A percentile compares a stretch with the other conserved stretches of the same genome.
Evolutionary conservation across 2,797 vertebrate species (phyloP).

Genomic region (Nannoperca australis): DNA sequence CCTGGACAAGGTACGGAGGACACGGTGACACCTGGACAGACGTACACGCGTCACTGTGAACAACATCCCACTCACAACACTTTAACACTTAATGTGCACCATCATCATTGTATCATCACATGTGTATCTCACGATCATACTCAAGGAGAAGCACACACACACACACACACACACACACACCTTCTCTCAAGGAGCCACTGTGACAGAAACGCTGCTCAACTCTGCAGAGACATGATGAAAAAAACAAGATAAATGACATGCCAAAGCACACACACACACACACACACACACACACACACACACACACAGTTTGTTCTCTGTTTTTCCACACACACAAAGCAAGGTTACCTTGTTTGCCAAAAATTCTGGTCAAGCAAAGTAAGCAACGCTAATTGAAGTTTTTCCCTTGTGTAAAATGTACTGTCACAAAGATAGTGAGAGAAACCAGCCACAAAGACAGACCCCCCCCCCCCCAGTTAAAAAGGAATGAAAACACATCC

Average conservation of each 20-base stretch:
- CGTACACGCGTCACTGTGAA: background rate
- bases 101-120: background rate
- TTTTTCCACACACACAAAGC: constrained; percentile 31
- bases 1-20: constrained; percentile 91
- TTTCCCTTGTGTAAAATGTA: constrained; percentile 28
- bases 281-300: constrained; percentile 2
- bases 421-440: constrained; percentile 52
- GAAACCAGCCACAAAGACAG: constrained; percentile 38
- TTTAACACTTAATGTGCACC: background rate
- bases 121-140: background rate
- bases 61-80: background rate
- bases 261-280: background rate
- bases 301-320: constrained; percentile 10
- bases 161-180: background rate
- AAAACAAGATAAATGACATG: constrained; percentile 20
- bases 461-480: background rate
- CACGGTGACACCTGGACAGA: background rate
- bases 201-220: background rate
- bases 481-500: background rate
- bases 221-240: constrained; percentile 25
- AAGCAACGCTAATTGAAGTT: constrained; percentile 45
- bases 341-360: constrained; percentile 32
- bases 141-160: constrained; percentile 13
- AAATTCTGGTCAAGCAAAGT: constrained; percentile 34
- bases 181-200: background rate